Conservation (phyloP, 2,113 vertebrate species). For the Lampris megalopsis region DNA sequence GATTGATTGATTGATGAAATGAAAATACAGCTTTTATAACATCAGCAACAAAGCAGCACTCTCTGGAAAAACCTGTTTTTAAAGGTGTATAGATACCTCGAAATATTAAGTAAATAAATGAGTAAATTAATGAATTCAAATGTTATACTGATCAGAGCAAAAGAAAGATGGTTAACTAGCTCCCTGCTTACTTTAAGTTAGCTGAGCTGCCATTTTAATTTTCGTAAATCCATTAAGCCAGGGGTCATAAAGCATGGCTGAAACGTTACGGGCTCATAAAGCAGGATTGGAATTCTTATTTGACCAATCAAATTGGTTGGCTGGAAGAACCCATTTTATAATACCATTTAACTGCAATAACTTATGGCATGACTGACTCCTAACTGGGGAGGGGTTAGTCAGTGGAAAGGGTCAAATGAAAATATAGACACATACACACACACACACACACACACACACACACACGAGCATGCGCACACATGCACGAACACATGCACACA, state of each 20-base stretch:
- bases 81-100: neutral
- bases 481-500: conserved; percentile 9
- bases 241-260: conserved; percentile 77
- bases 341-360: conserved; percentile 81
- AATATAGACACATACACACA: neutral
- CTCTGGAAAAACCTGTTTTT: neutral
- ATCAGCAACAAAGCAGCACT: conserved; percentile 9
- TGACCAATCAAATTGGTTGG: conserved; percentile 80
- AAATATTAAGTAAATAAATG: conserved; percentile 48
- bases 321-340: conserved; percentile 77
- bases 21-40: conserved; percentile 46
- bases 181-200: conserved; percentile 56
- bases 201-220: conserved; percentile 61
- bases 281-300: conserved; percentile 78
- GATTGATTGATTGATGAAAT: too few species aligned
- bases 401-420: conserved; percentile 62
- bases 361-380: conserved; percentile 78
- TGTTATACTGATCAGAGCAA: neutral
- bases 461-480: conserved; percentile 3
- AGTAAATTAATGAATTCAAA: neutral
- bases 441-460: conserved; percentile 8
- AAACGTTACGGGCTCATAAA: conserved; percentile 79
- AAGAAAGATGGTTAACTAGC: conserved; percentile 23
- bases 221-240: conserved; percentile 72
- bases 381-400: conserved; percentile 67